Evolutionary conservation across 2,113 vertebrate species (phyloP).

Genomic region (Mesitornis unicolor): DNA sequence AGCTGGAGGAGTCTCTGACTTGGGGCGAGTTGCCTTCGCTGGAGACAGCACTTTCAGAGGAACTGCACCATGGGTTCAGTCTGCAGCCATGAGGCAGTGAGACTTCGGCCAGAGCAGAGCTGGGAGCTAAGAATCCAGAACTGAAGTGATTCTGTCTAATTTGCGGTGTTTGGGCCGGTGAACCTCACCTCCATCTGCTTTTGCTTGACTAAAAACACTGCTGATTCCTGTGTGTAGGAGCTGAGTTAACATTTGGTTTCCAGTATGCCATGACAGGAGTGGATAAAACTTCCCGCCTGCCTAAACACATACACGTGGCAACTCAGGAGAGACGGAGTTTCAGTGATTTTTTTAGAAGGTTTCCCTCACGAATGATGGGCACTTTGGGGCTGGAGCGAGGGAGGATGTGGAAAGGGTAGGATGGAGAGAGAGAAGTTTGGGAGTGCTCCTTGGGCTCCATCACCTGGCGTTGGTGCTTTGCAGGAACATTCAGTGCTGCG

Average conservation of each 20-base stretch:
- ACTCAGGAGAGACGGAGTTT: not conserved
- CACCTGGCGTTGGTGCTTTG: not conserved
- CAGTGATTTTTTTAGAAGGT: too few relatives aligned
- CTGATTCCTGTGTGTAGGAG: not conserved
- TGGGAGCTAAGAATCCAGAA: not conserved
- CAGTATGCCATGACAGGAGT: not conserved
- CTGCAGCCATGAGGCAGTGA: not conserved
- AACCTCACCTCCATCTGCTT: not conserved
- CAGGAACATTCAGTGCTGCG: not conserved
- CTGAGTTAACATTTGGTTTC: not conserved
- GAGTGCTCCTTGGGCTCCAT: fast-evolving
- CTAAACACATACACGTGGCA: fast-evolving
- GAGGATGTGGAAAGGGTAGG: not conserved
- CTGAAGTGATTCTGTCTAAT: not conserved
- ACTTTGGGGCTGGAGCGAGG: not conserved
- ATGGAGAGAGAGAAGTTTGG: too few relatives aligned
- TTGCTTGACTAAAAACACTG: not conserved
- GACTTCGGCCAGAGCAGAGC: not conserved
- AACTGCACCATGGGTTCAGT: not conserved
- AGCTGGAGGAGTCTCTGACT: not conserved
- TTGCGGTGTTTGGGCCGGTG: not conserved
- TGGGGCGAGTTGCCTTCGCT: not conserved
- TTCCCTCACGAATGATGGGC: fast-evolving
- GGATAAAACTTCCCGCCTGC: not conserved
- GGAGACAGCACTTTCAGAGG: slow-evolving; percentile 20